Evolutionary conservation across 2,113 vertebrate species (phyloP).

Genomic region (Arenaria interpres): DNA sequence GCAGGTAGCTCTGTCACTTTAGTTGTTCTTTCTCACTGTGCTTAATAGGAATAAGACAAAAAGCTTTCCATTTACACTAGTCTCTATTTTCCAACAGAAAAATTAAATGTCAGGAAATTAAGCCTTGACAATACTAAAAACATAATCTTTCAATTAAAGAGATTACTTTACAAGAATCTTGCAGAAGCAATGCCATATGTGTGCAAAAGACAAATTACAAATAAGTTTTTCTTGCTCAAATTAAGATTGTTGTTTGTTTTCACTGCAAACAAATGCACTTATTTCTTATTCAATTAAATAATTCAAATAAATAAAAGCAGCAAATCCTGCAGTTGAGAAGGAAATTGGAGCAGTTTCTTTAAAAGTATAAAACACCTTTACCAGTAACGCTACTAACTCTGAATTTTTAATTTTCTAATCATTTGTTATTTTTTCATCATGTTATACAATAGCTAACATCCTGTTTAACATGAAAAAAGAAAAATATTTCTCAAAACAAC

Average conservation of each 20-base stretch:
- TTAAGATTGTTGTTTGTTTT: background rate
- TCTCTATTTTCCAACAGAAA: background rate
- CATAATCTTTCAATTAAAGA: background rate
- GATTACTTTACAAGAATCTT: background rate
- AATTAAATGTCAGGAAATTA: background rate
- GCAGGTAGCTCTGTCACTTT: background rate
- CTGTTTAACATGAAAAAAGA: background rate
- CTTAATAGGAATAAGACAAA: background rate
- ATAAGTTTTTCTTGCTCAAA: background rate
- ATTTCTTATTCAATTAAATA: background rate
- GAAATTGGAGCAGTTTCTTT: background rate
- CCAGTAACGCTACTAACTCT: background rate
- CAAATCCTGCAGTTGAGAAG: background rate
- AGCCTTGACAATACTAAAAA: background rate
- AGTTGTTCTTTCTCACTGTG: background rate
- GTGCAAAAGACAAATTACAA: background rate
- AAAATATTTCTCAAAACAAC: background rate
- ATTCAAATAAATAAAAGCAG: background rate
- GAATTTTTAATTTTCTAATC: background rate
- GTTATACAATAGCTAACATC: background rate
- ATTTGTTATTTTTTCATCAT: background rate
- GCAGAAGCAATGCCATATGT: background rate
- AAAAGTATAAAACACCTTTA: background rate
- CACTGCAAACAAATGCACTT: background rate
- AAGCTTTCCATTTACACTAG: background rate